Conservation (phyloP, 2,888 invertebrate genomes). For the Tachystola acroxantha region DNA sequence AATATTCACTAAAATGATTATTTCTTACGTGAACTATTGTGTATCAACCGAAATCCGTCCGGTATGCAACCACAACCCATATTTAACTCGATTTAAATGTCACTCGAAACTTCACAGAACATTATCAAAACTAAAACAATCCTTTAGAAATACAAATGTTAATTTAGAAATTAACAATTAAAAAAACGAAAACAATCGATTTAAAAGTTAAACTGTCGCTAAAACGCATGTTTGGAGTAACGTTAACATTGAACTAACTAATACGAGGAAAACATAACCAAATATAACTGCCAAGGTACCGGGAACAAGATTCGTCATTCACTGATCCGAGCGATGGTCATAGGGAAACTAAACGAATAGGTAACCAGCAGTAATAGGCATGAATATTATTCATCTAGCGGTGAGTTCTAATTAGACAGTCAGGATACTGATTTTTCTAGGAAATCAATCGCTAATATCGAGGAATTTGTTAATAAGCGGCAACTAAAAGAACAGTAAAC, state of each 20-base stretch:
- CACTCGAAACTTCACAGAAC: not conserved
- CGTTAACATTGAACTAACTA: not conserved
- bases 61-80: constrained; percentile 30
- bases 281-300: constrained; percentile 16
- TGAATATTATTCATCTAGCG: not conserved
- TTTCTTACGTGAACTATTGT: constrained; percentile 25
- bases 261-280: constrained; percentile 13
- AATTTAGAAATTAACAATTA: not conserved
- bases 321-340: constrained; percentile 1
- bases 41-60: constrained; percentile 20
- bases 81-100: constrained; percentile 5
- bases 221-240: not conserved
- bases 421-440: too few species aligned
- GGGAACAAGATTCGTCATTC: constrained; percentile 27
- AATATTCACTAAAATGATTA: too few species aligned
- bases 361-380: not conserved
- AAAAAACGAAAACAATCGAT: not conserved
- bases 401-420: not conserved
- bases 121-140: not conserved
- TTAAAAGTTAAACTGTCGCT: not conserved
- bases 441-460: too few species aligned
- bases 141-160: constrained; percentile 5
- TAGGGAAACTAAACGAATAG: not conserved
- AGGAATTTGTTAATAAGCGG: too few species aligned
- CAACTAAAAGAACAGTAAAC: too few species aligned